phyloP scores from a whole-genome alignment of 2,113 vertebrate genomes.

The Labeo rohita region DNA sequence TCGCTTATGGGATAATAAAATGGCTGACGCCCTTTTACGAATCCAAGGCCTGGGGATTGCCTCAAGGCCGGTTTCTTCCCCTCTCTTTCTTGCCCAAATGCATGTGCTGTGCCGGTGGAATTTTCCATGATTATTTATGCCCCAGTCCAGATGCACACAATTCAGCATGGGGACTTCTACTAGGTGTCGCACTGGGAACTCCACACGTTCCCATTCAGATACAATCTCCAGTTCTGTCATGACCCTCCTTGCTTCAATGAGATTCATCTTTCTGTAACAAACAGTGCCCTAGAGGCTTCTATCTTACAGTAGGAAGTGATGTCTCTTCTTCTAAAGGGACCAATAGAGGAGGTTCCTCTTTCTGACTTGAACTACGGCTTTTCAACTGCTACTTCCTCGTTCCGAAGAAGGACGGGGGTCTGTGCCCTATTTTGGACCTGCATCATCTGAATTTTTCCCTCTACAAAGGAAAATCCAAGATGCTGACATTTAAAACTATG shows the following conservation, averaged over 20 bases:
- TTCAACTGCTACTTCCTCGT: neutral
- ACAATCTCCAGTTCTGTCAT: too few species aligned
- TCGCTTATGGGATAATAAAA: too few species aligned
- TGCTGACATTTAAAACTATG: too few species aligned
- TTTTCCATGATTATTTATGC: neutral
- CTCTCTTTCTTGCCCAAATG: neutral
- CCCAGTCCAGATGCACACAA: neutral
- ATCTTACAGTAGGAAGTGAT: neutral
- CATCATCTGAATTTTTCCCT: neutral
- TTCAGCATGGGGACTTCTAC: too few species aligned
- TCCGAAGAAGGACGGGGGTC: neutral
- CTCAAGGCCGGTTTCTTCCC: neutral
- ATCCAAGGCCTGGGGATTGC: too few species aligned
- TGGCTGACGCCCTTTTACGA: too few species aligned
- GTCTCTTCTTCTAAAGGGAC: neutral
- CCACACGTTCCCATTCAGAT: too few species aligned
- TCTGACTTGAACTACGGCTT: neutral
- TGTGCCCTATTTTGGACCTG: neutral
- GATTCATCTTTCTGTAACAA: too few species aligned
- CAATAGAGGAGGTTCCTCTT: neutral
- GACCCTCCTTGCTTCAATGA: too few species aligned
- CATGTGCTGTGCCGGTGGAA: neutral
- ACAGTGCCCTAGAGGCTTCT: neutral
- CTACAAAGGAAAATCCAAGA: too few species aligned
- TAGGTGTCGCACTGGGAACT: too few species aligned